A percentile compares a stretch with the other conserved stretches of the same genome.
phyloP scores from a whole-genome alignment of 1,140 invertebrate species.

The Habropoda laboriosa region DNA sequence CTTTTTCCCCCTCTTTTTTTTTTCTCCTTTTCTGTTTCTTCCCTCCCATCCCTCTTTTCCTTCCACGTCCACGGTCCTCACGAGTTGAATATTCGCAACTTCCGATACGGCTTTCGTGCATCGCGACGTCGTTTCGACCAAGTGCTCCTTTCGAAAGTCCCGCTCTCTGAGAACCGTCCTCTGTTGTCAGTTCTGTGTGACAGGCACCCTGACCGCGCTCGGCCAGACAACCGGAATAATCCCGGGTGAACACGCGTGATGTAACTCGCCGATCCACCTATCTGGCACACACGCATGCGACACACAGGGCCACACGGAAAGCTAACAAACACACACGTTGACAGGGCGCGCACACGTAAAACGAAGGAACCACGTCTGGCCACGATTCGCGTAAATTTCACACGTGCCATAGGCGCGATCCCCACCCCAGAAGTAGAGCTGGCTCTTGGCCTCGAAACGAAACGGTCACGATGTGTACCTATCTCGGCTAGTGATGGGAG shows the following conservation, averaged over 20 bases:
- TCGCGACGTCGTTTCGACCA: slow-evolving; percentile 27
- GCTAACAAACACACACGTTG: background rate
- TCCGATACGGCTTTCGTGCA: slow-evolving; percentile 10
- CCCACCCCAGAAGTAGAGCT: slow-evolving; percentile 34
- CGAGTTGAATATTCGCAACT: slow-evolving; percentile 53
- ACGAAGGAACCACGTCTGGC: slow-evolving; percentile 44
- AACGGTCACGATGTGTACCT: slow-evolving; percentile 36
- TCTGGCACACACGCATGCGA: slow-evolving; percentile 14
- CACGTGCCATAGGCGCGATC: slow-evolving; percentile 55
- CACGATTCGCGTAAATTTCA: slow-evolving; percentile 60
- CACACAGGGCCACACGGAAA: background rate
- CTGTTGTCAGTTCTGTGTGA: slow-evolving; percentile 37
- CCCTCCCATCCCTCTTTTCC: background rate
- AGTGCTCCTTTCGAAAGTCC: slow-evolving; percentile 31
- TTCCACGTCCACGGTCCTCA: slow-evolving; percentile 10
- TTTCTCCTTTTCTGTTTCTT: background rate
- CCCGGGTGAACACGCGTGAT: slow-evolving; percentile 45
- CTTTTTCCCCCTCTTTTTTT: background rate
- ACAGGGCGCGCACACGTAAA: slow-evolving; percentile 5
- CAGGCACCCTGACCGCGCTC: slow-evolving; percentile 30
- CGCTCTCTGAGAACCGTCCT: background rate
- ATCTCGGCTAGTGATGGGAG: slow-evolving; percentile 10
- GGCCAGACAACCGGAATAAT: slow-evolving; percentile 35
- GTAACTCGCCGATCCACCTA: slow-evolving; percentile 41
- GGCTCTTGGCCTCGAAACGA: slow-evolving; percentile 60